Base-by-base conservation (phyloP, 2,797 vertebrate species). In the Chaunax sp. region DNA sequence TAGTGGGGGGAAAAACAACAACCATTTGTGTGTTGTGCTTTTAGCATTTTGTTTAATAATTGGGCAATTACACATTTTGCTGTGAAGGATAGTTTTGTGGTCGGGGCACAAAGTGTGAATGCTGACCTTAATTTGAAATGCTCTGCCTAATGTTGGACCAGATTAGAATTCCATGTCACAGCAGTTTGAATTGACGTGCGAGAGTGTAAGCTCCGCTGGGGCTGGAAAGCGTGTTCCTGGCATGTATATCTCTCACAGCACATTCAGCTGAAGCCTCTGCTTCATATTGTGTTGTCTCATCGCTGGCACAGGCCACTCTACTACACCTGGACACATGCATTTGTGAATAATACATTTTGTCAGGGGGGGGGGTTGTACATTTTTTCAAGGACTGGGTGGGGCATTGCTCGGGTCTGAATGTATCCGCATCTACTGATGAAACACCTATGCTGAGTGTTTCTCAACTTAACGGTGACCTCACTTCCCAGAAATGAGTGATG, bases 381-480 rank as follows among this genome's bases (percentile, higher is more conserved):
- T 86, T 80, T 76, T 62, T 69, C 70, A 64, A 54, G 72, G 62
- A 55, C 11, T 26, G 13, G 18, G 7, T 1, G 12, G 37, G 14
- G 55, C 46, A 11, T 47, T 83, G 69, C 55, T 6, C 38, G 76
- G 83, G 69, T 82, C 37, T 70, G 74, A 69, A 66, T 84, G 84
- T 83, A 73, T 85, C 79, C 41, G 28, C 52, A 16, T 77, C 70
- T 40, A 56, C 75, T 75, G 83, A 89, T 89, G 75, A 88, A 84
- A 87, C 88, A 84, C 86, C 77, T 77, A 64, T 16, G 64, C 70
- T 50, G 69, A 72, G 85, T 81, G 85, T 90, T 90, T 90, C 87
- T 85, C 89, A 69, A 50, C 80, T n/a, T 80, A 84, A 75, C 75
- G 38, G 78, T 87, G 87, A 91, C 81, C 78, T 90, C 88, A 84